Percentiles rank a stretch among this genome's conserved stretches.
These are phyloP conservation scores for Tragelaphus strepsiceros DNA, from an alignment of 2,113 vertebrate species.

Conservation along the genomic window DNA sequence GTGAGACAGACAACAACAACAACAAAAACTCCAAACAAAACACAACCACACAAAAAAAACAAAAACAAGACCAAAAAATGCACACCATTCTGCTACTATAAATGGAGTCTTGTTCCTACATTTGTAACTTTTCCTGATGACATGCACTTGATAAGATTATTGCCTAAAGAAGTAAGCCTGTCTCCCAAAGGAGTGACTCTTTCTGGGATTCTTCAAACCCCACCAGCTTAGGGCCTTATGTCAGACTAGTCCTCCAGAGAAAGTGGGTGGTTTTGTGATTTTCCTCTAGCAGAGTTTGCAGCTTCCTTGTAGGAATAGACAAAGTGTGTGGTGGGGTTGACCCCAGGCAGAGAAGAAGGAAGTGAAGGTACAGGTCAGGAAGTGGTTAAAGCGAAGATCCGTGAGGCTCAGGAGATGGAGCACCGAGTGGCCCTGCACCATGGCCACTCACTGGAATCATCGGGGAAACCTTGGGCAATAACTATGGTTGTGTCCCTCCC, in stretches of 20 bases:
- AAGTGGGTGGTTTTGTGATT: not conserved
- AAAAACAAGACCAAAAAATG: not conserved
- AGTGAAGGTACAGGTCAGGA: not conserved
- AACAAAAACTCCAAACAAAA: not conserved
- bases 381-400: not conserved
- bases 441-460: not conserved
- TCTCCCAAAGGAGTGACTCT: not conserved
- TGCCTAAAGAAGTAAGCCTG: not conserved
- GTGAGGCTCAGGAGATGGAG: rapidly evolving
- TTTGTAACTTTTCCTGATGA: not conserved
- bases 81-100: not conserved
- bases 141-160: not conserved
- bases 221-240: not conserved
- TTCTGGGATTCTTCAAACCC: not conserved
- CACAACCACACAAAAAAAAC: not conserved
- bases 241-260: not conserved
- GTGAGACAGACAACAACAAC: not conserved
- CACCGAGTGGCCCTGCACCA: not conserved
- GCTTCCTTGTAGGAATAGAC: not conserved
- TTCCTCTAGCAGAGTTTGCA: not conserved
- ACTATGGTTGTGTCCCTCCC: not conserved
- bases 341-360: not conserved
- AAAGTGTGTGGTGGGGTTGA: not conserved
- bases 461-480: not conserved
- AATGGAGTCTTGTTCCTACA: not conserved